phyloP scores from a whole-genome alignment of 2,888 invertebrate genomes.

The Ophion ventricosus region DNA sequence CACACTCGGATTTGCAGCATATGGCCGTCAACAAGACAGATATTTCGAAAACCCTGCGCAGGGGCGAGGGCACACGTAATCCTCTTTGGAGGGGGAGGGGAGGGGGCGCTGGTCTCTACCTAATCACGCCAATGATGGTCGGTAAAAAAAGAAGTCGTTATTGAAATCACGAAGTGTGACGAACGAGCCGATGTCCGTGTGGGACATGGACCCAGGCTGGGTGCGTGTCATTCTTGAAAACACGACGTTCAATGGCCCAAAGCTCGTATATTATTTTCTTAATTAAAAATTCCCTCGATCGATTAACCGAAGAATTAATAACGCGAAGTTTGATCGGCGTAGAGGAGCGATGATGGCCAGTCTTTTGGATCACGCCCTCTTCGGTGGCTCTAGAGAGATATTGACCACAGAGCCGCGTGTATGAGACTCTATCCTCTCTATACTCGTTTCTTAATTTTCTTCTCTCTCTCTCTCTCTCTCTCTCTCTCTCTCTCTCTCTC shows the following conservation, averaged over 20 bases:
- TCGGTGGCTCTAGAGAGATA: slow-evolving; percentile 41
- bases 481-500: not conserved
- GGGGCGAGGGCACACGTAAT: too few species aligned
- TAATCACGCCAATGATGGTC: too few species aligned
- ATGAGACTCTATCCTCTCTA: slow-evolving; percentile 33
- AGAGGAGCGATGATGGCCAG: slow-evolving; percentile 54
- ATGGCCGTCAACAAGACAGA: too few species aligned
- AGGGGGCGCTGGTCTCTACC: too few species aligned
- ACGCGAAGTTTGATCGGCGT: slow-evolving; percentile 54
- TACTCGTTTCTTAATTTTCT: slow-evolving; percentile 39
- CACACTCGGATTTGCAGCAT: too few species aligned
- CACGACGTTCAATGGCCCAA: slow-evolving; percentile 7
- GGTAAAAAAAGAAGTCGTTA: not conserved
- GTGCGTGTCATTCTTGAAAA: slow-evolving; percentile 30
- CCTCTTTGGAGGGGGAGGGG: too few species aligned
- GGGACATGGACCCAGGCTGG: slow-evolving; percentile 6
- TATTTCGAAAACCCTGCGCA: too few species aligned
- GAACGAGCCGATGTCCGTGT: not conserved
- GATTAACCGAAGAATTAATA: slow-evolving; percentile 60
- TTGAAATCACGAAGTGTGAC: slow-evolving; percentile 18
- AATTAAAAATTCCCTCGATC: slow-evolving; percentile 64
- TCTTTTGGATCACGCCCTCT: slow-evolving; percentile 51
- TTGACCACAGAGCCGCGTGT: slow-evolving; percentile 27
- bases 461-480: slow-evolving; percentile 12
- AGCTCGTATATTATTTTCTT: slow-evolving; percentile 44